Conservation (phyloP, 2,888 invertebrate genomes). For the Sarcophaga carnaria region DNA sequence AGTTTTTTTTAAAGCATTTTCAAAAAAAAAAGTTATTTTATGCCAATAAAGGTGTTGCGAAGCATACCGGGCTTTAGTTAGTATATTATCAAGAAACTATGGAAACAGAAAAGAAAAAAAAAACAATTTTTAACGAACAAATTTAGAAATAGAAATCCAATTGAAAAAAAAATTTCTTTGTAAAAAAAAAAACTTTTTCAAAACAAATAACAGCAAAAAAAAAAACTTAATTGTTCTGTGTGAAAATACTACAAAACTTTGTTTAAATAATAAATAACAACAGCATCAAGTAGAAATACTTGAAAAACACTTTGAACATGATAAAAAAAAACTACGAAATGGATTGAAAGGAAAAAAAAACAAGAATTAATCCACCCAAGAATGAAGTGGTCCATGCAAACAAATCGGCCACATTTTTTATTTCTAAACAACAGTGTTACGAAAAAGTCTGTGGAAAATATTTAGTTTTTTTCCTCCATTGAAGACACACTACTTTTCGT, state of each 20-base stretch:
- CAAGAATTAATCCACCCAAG: background rate
- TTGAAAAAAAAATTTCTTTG: background rate
- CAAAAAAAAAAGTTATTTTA: no score
- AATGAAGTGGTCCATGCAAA: background rate
- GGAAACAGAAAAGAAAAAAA: background rate
- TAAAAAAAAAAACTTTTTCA: constrained; percentile 1
- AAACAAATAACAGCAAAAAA: background rate
- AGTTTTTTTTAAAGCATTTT: no score
- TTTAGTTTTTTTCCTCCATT: no score
- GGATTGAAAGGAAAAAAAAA: background rate
- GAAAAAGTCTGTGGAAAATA: no score
- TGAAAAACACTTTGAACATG: background rate
- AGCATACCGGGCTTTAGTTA: no score
- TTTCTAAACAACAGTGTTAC: no score
- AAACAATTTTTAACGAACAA: constrained; percentile 39
- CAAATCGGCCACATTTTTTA: background rate
- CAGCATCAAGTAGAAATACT: background rate
- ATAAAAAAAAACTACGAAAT: constrained; percentile 13
- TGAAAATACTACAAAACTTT: constrained; percentile 11
- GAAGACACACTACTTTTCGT: background rate
- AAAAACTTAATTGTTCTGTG: constrained; percentile 42
- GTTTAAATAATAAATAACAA: constrained; percentile 14
- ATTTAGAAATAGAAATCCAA: background rate
- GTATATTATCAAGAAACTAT: background rate
- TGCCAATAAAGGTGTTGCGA: no score